Conservation (phyloP, 2,113 vertebrate species). For the Holacanthus passer region DNA sequence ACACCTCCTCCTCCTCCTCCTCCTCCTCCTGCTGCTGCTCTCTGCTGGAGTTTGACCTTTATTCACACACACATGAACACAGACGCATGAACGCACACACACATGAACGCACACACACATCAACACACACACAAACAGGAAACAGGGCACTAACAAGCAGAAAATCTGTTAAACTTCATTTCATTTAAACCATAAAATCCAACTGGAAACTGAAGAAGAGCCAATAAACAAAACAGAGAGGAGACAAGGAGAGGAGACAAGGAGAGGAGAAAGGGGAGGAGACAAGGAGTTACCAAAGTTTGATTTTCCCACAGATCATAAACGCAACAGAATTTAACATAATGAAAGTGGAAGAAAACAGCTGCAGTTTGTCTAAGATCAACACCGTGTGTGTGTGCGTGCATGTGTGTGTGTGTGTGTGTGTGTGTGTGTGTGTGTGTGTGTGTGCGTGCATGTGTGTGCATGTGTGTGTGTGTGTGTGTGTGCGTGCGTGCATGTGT, state of each 20-base stretch:
- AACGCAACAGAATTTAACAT: neutral
- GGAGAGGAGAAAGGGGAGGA: neutral
- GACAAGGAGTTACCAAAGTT: neutral
- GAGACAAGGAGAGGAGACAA: neutral
- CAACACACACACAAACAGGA: conserved; percentile 4
- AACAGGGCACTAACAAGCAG: neutral
- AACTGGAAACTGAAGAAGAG: neutral
- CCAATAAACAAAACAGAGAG: neutral
- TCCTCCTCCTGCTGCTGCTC: conserved; percentile 37
- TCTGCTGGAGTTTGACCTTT: conserved; percentile 41
- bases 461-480: no score
- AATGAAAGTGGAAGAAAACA: no score
- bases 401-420: conserved; percentile 8
- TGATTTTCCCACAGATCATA: neutral
- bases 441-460: no score
- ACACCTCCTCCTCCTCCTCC: conserved; percentile 31
- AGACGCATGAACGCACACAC: neutral
- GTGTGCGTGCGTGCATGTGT: no score
- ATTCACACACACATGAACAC: conserved; percentile 17
- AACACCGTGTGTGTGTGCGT: neutral
- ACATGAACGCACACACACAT: neutral
- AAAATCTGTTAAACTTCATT: conserved; percentile 15
- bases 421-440: neutral
- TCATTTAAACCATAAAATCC: conserved; percentile 23
- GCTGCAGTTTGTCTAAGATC: conserved; percentile 2